Conservation (phyloP, 2,888 invertebrate genomes). For the Diarsia rubi region DNA sequence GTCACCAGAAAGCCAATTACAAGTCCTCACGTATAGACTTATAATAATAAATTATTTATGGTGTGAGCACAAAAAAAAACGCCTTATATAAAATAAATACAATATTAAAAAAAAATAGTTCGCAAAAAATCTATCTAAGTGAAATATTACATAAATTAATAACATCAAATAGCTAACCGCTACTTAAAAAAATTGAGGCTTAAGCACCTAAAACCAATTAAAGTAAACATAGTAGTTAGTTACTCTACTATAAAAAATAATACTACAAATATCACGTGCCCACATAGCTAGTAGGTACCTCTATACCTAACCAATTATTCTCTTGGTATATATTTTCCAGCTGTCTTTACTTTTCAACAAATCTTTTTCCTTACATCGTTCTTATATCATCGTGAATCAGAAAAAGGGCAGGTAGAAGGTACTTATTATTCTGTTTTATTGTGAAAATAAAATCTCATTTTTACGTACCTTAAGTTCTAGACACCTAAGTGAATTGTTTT, state of each 20-base stretch:
- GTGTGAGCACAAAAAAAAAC: no score
- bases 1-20: no score
- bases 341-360: conserved; percentile 2
- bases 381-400: conserved; percentile 7
- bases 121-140: no score
- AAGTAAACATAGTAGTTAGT: no score
- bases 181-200: no score
- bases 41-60: no score
- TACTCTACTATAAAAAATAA: neutral
- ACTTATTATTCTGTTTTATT: neutral
- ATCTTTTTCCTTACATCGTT: neutral
- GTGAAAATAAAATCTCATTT: conserved; percentile 8
- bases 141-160: no score
- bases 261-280: neutral
- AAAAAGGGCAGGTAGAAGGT: neutral
- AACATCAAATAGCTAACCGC: no score
- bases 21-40: no score
- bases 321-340: neutral
- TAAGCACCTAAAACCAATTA: no score
- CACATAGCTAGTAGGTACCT: neutral
- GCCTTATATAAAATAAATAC: no score
- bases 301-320: neutral
- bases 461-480: neutral
- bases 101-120: no score
- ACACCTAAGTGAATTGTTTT: neutral